Evolutionary conservation across 2,113 vertebrate genomes (phyloP).

Genomic region (Orthonyx spaldingii): DNA sequence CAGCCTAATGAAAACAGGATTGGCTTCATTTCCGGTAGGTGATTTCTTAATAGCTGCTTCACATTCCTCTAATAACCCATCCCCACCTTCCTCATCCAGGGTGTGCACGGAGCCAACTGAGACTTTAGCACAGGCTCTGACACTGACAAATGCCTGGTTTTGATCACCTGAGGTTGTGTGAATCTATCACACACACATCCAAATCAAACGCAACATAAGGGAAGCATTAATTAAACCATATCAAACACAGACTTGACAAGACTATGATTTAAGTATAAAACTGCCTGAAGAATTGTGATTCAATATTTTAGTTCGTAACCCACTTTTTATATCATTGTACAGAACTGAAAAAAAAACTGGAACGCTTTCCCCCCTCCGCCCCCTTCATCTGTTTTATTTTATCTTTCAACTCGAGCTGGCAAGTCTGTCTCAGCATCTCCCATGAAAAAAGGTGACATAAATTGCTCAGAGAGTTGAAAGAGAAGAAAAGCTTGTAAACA

Average conservation of each 20-base stretch:
- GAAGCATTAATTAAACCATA: conserved; percentile 73
- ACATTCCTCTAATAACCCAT: conserved; percentile 49
- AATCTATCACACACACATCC: conserved; percentile 23
- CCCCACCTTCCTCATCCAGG: conserved; percentile 25
- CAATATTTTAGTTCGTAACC: conserved; percentile 69
- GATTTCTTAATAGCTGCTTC: conserved; percentile 62
- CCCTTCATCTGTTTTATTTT: conserved; percentile 49
- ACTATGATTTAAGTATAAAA: conserved; percentile 72
- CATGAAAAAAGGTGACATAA: conserved; percentile 24
- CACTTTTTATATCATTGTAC: conserved; percentile 59
- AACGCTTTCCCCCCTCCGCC: not conserved
- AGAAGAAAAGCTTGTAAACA: conserved; percentile 51
- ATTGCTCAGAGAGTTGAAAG: conserved; percentile 42
- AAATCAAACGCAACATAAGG: conserved; percentile 50
- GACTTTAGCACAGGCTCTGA: conserved; percentile 14
- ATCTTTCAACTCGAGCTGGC: conserved; percentile 10
- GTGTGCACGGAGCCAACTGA: not conserved
- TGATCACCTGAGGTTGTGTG: conserved; percentile 51
- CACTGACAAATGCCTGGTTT: conserved; percentile 57
- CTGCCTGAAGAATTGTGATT: conserved; percentile 68
- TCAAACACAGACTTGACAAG: conserved; percentile 69
- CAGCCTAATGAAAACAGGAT: conserved; percentile 43
- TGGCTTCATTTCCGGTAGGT: conserved; percentile 53
- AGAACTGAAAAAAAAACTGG: conserved; percentile 24
- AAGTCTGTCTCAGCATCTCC: conserved; percentile 7